Evolutionary conservation across 2,888 invertebrate species (phyloP).

Genomic region (Chironomus riparius): DNA sequence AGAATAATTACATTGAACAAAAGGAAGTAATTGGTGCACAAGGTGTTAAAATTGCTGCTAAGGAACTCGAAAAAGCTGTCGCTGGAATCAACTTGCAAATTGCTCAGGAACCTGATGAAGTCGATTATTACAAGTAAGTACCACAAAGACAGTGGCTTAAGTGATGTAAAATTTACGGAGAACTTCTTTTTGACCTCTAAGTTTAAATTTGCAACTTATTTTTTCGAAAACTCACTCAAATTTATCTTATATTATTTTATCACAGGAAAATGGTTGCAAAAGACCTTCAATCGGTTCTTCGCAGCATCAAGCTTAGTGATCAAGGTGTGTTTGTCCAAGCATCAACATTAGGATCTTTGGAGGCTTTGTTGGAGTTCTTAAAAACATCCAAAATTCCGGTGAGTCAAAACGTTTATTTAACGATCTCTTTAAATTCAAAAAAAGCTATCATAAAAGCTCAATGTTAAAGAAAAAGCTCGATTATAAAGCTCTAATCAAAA

Average conservation of each 20-base stretch:
- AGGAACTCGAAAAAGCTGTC: conserved; percentile 95
- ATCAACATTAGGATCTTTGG: conserved; percentile 96
- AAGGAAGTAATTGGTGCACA: conserved; percentile 94
- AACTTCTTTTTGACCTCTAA: too few species aligned
- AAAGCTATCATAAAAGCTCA: neutral
- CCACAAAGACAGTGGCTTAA: too few species aligned
- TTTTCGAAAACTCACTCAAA: neutral
- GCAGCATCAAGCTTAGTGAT: conserved; percentile 82
- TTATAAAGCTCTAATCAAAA: too few species aligned
- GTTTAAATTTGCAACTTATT: neutral
- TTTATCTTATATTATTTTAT: neutral
- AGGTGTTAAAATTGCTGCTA: conserved; percentile 97
- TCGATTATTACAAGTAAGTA: conserved; percentile 67
- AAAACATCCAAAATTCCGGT: conserved; percentile 88
- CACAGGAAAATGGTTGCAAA: conserved; percentile 73
- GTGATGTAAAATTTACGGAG: too few species aligned
- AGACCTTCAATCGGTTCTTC: conserved; percentile 81
- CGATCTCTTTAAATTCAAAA: neutral
- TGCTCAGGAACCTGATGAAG: conserved; percentile 88
- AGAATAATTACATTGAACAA: conserved; percentile 90
- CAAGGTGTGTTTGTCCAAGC: conserved; percentile 99
- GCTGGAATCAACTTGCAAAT: conserved; percentile 90
- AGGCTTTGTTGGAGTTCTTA: conserved; percentile 91
- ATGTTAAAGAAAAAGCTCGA: neutral
- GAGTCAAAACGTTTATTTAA: conserved; percentile 42